These are phyloP conservation scores for Callyntrura guangdongensis DNA, from an alignment of 2,888 invertebrate genomes.

Conservation along the genomic window DNA sequence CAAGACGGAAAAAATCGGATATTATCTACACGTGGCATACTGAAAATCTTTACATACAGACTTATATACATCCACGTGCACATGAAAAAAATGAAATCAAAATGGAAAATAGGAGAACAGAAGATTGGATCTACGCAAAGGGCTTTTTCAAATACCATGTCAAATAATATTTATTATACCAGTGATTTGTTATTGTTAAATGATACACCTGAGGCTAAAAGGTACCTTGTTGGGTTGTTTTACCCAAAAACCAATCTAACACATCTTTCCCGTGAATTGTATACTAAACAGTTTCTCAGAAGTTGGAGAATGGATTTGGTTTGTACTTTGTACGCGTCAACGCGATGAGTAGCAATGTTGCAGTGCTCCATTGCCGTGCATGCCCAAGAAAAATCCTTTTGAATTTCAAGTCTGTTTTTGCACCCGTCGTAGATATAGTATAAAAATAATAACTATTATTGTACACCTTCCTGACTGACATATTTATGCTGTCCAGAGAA, in stretches of 20 bases:
- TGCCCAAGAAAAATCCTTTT: too few species aligned
- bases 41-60: background rate
- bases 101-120: background rate
- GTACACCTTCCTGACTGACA: too few species aligned
- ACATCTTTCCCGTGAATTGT: background rate
- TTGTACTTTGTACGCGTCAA: background rate
- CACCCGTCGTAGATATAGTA: too few species aligned
- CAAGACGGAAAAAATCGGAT: conserved; percentile 6
- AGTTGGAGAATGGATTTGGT: background rate
- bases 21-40: conserved; percentile 3
- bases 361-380: too few species aligned
- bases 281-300: background rate
- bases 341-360: too few species aligned
- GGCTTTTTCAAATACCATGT: background rate
- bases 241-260: background rate
- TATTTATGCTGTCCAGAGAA: too few species aligned
- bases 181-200: conserved; percentile 24
- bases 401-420: too few species aligned
- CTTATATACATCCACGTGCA: background rate
- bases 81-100: background rate
- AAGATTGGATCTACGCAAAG: background rate
- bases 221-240: background rate
- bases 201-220: conserved; percentile 53
- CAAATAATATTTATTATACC: background rate
- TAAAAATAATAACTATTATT: too few species aligned